Evolutionary conservation across 2,888 invertebrate species (phyloP), one percentile per base, ranked within the genome.

Genomic region (Temnothorax rugatulus): DNA sequence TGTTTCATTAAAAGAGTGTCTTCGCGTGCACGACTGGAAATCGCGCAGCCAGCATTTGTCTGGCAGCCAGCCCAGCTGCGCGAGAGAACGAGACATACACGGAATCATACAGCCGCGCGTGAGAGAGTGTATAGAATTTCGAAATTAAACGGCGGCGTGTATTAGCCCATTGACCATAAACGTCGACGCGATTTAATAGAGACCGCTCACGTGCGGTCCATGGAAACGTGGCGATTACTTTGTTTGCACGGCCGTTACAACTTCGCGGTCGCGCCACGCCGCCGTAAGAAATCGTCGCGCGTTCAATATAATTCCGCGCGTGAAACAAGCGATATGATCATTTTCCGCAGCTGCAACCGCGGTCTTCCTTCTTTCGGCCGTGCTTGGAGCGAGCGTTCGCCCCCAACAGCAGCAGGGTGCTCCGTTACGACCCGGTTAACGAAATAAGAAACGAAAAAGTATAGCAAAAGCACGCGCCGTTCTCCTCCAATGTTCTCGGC

Each of bases 261-360:
- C 61, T 69, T 57, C 25, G 59, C 44, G 77, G 29, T 29, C 15
- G 15, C 50, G 25, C 44, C 34, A 3, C n/a, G 29, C 54, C 61
- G 47, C 47, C 50, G 63, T 71, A 75, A 85, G 75, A 75, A 79
- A 86, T 81, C 57, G 41, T 25, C 57, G 34, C 44, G 44, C 64
- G 57, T 2, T 29, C 81, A 25, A 84, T 82, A 82, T 44, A 85
- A 59, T 71, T 71, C 15, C 34, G 59, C 59, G 73, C 18, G 18
- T 59, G 73, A 25, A 25, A 57, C 77, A 73, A 52, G 59, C 74
- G 84, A 84, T 85, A 59, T 74, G 52, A 64, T 64, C 57, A 85
- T 84, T 85, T 44, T 13, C 61, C 54, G 64, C 85, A 86, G 77
- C 82, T 83, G 85, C 44, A 66, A 44, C 34, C 15, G 41, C 68